A percentile compares a stretch with the other conserved stretches of the same genome.
Evolutionary conservation across 2,888 invertebrate genomes (phyloP).

Genomic region (Ennomos erosarius): DNA sequence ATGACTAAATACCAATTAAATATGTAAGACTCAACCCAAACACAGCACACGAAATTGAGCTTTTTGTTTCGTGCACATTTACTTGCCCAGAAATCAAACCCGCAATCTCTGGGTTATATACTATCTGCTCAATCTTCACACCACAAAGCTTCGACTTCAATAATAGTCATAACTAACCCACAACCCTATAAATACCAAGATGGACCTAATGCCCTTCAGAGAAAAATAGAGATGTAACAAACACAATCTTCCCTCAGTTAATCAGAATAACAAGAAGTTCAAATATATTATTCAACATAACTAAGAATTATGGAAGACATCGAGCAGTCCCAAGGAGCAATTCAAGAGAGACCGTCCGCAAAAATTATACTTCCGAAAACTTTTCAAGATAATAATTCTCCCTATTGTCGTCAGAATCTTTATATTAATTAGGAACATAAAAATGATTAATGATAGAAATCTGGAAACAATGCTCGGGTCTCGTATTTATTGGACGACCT

Average conservation of each 20-base stretch:
- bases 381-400: constrained; percentile 52
- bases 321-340: constrained; percentile 23
- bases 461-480: constrained; percentile 76
- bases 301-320: constrained; percentile 14
- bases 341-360: constrained; percentile 37
- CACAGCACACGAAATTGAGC: no score
- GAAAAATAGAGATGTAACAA: no score
- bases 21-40: no score
- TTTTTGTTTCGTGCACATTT: no score
- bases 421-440: constrained; percentile 83
- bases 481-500: constrained; percentile 75
- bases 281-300: constrained; percentile 17
- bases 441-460: constrained; percentile 80
- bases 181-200: no score
- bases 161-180: no score
- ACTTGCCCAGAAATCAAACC: no score
- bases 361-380: constrained; percentile 49
- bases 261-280: neutral
- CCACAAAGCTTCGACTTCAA: no score
- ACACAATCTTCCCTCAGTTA: neutral
- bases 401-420: constrained; percentile 70
- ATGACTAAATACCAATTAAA: no score
- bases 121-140: no score
- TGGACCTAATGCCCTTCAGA: no score
- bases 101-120: no score